These are phyloP conservation scores for Clarias fuscus DNA, from an alignment of 2,797 vertebrate genomes.

Conservation along the genomic window DNA sequence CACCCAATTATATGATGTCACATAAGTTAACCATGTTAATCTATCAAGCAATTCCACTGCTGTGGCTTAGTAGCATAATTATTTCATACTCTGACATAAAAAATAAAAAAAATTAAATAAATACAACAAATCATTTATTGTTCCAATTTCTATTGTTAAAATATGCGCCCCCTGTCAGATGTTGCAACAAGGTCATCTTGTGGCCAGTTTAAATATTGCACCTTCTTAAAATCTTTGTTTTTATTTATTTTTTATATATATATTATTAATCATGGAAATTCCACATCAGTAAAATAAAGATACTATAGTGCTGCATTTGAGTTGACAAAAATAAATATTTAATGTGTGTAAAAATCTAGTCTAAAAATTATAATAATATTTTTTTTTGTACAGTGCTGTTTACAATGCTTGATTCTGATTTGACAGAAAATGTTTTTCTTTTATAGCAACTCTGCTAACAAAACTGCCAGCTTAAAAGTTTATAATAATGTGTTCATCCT, in stretches of 20 bases:
- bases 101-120: neutral
- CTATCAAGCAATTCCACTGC: neutral
- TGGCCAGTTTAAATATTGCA: conserved; percentile 22
- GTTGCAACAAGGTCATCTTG: conserved; percentile 28
- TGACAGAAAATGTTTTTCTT: neutral
- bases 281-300: neutral
- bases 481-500: neutral
- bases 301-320: neutral
- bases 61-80: neutral
- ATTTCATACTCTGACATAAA: neutral
- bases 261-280: neutral
- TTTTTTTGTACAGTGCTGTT: neutral
- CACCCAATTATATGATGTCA: no score
- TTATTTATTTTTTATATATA: neutral
- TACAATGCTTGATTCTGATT: neutral
- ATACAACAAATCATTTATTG: no score
- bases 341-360: neutral
- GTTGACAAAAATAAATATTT: neutral
- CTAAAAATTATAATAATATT: no score
- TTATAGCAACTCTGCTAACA: neutral
- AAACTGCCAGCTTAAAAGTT: neutral
- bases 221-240: neutral
- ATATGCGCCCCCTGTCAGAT: neutral
- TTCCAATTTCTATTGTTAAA: no score
- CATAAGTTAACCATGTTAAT: neutral